A percentile compares a stretch with the other conserved stretches of the same genome.
Evolutionary conservation across 2,888 invertebrate genomes (phyloP).

Genomic region (Apotomis capreana): DNA sequence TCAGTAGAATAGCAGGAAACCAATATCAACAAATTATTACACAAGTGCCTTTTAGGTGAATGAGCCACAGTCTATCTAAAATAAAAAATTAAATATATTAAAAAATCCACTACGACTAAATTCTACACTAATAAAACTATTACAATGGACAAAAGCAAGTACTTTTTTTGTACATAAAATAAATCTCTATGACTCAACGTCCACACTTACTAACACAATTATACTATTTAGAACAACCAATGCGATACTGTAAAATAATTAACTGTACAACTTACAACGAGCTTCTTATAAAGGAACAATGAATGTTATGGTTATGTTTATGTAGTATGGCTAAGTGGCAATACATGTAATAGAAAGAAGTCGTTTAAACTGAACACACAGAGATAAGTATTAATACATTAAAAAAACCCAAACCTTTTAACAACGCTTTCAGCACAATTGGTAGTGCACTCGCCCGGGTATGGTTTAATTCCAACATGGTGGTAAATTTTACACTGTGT

Average conservation of each 20-base stretch:
- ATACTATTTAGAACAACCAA: slow-evolving; percentile 28
- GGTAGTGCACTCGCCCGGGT: too few relatives aligned
- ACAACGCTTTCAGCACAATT: too few relatives aligned
- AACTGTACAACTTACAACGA: slow-evolving; percentile 32
- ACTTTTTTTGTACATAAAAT: slow-evolving; percentile 42
- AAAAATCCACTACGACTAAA: slow-evolving; percentile 21
- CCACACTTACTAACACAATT: slow-evolving; percentile 26
- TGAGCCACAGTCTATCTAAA: slow-evolving; percentile 4
- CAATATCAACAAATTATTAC: neutral
- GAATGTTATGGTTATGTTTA: neutral
- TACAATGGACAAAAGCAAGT: slow-evolving; percentile 41
- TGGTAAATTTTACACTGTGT: too few relatives aligned
- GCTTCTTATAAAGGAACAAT: slow-evolving; percentile 20
- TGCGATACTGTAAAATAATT: slow-evolving; percentile 27
- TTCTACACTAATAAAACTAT: slow-evolving; percentile 21
- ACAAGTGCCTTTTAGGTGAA: neutral
- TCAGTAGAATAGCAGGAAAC: neutral
- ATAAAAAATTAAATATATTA: slow-evolving; percentile 26
- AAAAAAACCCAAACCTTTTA: too few relatives aligned
- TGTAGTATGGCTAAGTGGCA: neutral
- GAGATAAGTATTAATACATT: too few relatives aligned
- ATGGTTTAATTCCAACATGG: too few relatives aligned
- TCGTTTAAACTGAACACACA: too few relatives aligned
- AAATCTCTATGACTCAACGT: slow-evolving; percentile 38
- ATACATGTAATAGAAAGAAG: neutral